Evolutionary conservation across 2,797 vertebrate species (phyloP).

Genomic region (Microctenopoma stevenorrisi): DNA sequence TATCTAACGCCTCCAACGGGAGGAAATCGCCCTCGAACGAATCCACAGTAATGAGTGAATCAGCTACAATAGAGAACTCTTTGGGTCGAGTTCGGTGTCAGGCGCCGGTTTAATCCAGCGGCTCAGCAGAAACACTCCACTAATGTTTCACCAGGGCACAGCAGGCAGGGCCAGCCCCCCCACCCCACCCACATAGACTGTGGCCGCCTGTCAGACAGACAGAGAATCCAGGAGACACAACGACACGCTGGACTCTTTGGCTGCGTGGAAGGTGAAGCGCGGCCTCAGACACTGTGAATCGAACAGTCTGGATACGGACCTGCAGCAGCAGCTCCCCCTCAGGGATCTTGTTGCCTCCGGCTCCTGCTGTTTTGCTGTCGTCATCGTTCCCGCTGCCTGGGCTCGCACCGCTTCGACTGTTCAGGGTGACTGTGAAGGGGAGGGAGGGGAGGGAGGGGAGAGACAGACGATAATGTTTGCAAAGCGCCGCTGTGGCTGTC

Average conservation of each 20-base stretch:
- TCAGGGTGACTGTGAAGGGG: constrained; percentile 75
- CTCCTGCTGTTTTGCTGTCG: constrained; percentile 18
- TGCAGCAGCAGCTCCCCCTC: constrained; percentile 85
- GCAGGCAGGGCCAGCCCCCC: constrained; percentile 27
- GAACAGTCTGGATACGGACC: constrained; percentile 68
- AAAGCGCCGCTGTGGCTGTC: constrained; percentile 31
- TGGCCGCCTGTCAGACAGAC: constrained; percentile 19
- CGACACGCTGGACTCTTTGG: too few species aligned
- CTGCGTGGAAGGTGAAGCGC: too few species aligned
- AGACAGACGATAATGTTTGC: constrained; percentile 39
- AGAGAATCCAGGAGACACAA: background rate
- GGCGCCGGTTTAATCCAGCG: constrained; percentile 5
- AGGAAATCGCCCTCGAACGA: too few species aligned
- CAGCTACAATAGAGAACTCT: background rate
- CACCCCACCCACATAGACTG: constrained; percentile 39
- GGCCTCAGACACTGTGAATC: too few species aligned
- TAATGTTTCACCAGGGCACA: constrained; percentile 17
- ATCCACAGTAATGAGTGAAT: constrained; percentile 2
- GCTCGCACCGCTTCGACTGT: constrained; percentile 50
- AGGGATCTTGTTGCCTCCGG: constrained; percentile 48
- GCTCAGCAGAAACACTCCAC: constrained; percentile 3
- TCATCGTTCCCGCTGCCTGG: constrained; percentile 20
- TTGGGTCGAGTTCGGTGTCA: background rate
- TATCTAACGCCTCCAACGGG: too few species aligned
- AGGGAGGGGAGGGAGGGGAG: background rate